Conservation (phyloP, 2,888 invertebrate genomes). For the Coenonympha glycerion region DNA sequence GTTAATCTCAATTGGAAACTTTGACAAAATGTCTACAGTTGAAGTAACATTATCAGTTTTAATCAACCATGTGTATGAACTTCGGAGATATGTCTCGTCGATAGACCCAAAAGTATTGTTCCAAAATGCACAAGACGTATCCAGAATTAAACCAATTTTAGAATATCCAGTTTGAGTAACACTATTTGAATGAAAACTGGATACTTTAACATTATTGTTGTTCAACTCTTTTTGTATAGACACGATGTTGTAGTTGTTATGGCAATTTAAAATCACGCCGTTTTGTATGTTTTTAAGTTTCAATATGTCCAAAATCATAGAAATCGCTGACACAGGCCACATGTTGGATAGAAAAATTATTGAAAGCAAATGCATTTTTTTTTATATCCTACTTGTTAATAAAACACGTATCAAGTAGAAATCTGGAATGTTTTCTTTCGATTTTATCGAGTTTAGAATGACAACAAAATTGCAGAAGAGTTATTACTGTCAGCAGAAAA, state of each 20-base stretch:
- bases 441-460: slow-evolving; percentile 26
- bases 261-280: slow-evolving; percentile 46
- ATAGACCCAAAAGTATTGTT: slow-evolving; percentile 29
- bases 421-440: slow-evolving; percentile 23
- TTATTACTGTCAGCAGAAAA: slow-evolving; percentile 48
- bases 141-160: slow-evolving; percentile 47
- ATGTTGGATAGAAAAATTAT: slow-evolving; percentile 26
- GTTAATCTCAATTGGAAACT: slow-evolving; percentile 58
- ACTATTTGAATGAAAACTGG: slow-evolving; percentile 24
- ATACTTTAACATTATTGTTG: slow-evolving; percentile 34
- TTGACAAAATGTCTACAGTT: slow-evolving; percentile 42
- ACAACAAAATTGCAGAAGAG: slow-evolving; percentile 42
- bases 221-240: slow-evolving; percentile 40
- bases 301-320: slow-evolving; percentile 44
- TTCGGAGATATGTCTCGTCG: slow-evolving; percentile 35
- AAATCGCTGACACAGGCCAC: slow-evolving; percentile 30
- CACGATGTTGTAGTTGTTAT: slow-evolving; percentile 30
- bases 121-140: slow-evolving; percentile 52
- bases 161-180: slow-evolving; percentile 27
- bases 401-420: background rate
- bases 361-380: slow-evolving; percentile 14
- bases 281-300: slow-evolving; percentile 47
- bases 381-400: background rate
- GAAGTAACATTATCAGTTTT: slow-evolving; percentile 39
- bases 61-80: slow-evolving; percentile 56